Evolutionary conservation across 2,888 invertebrate species (phyloP), one percentile per base, ranked within the genome.

Genomic region (Schizotus pectinicornis): DNA sequence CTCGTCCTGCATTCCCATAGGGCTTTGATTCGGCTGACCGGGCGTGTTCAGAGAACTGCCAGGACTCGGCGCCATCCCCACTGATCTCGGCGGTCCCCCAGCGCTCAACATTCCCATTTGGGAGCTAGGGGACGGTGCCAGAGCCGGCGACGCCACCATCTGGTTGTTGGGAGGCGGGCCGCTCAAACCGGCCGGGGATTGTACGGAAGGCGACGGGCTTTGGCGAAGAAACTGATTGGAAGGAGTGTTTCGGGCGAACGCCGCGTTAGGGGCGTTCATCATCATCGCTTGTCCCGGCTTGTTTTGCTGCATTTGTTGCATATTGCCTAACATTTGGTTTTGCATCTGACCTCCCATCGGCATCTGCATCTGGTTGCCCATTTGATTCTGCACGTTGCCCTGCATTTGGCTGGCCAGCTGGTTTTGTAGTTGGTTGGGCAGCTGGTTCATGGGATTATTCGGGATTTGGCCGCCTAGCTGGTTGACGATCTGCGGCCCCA

Each of bases 31-130:
- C 5, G 72, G 71, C 65, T 79, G 52, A 7, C 79, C 79, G 0
- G 94, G 94, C 0, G 94, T 94, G 78, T 93, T 94, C 11, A 94
- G 81, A 0, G 91, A 90, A 31, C 90, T 88, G 34, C 90, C 89
- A 0, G 94, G 94, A n/a, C 93, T 93, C 7, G 91, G 88, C 1
- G 88, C 88, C 82, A 89, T 85, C 31, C 83, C 82, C 33, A 83
- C 85, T 37, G 84, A 83, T 13, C 84, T 80, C 62, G 86, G 86
- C 49, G 84, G 85, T n/a, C 82, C 82, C 1, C 56, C 65, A 8
- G 56, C 83, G 78, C 50, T 84, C 78, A 79, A 84, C 79, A 80
- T 83, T 31, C 82, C 80, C 81, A 86, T 88, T 77, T 82, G 90
- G 63, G 83, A 88, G 79, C 82, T 89, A 69, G 84, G 88, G 2